Evolutionary conservation across 2,797 vertebrate genomes (phyloP).

Genomic region (Falco concolor): DNA sequence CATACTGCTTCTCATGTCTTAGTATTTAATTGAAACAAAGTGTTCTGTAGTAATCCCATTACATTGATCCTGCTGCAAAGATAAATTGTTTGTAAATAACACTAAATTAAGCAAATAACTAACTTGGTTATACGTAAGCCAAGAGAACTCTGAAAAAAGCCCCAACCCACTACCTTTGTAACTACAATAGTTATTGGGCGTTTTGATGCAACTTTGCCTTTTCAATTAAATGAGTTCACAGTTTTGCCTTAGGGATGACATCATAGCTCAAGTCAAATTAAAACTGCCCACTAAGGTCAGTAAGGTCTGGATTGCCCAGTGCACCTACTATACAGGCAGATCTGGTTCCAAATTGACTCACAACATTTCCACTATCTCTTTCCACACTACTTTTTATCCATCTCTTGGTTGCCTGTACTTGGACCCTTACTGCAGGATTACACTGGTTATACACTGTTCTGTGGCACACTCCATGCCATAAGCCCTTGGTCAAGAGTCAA

Average conservation of each 20-base stretch:
- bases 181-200: not conserved
- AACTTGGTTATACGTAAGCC: not conserved
- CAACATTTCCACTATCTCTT: not conserved
- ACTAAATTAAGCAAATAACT: not conserved
- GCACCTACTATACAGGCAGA: not conserved
- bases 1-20: not conserved
- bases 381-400: not conserved
- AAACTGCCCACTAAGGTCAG: not conserved
- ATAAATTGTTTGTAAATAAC: slow-evolving; percentile 25
- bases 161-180: not conserved
- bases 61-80: not conserved
- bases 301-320: not conserved
- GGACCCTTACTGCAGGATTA: not conserved
- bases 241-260: not conserved
- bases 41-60: not conserved
- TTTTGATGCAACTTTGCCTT: not conserved
- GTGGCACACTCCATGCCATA: not conserved
- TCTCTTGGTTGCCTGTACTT: not conserved
- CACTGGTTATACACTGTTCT: not conserved
- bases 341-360: not conserved
- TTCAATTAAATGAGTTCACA: not conserved
- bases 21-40: slow-evolving; percentile 34
- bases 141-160: not conserved
- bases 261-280: not conserved
- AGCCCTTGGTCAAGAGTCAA: not conserved